A percentile compares a stretch with the other conserved stretches of the same genome.
Conservation (phyloP, 1,140 invertebrate species). For the Agrypnia vestita region DNA sequence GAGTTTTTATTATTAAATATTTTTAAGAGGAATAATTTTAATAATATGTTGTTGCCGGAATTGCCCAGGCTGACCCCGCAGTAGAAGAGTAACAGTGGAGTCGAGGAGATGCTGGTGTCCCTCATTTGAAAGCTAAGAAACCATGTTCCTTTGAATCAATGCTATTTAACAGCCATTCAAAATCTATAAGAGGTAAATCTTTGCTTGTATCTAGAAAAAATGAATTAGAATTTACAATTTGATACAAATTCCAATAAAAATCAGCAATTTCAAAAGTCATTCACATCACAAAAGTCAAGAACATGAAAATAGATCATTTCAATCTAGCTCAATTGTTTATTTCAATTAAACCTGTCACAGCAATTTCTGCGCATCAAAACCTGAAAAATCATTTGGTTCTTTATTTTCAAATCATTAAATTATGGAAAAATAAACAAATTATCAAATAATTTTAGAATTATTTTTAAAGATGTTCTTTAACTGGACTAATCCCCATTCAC, state of each 20-base stretch:
- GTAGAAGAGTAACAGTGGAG: constrained; percentile 58
- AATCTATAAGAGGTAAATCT: constrained; percentile 73
- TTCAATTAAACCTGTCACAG: no score
- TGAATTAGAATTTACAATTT: constrained; percentile 34
- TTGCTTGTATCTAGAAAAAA: constrained; percentile 69
- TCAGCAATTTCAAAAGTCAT: background rate
- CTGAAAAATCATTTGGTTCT: no score
- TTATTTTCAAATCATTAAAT: no score
- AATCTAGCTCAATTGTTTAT: background rate
- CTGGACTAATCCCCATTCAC: no score
- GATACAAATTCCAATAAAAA: constrained; percentile 26
- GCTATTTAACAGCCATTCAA: constrained; percentile 72
- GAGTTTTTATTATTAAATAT: constrained; percentile 14
- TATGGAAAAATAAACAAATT: no score
- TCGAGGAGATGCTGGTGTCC: constrained; percentile 13
- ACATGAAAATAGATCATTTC: constrained; percentile 11
- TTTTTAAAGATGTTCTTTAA: no score
- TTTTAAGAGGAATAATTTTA: constrained; percentile 1
- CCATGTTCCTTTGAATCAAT: constrained; percentile 67
- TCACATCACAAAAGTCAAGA: background rate
- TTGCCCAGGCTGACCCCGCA: no score
- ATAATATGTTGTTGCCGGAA: background rate
- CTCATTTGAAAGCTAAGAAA: constrained; percentile 54
- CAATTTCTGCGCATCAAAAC: no score
- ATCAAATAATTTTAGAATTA: no score